These are phyloP conservation scores for Drosophila pseudoananassae DNA, from an alignment of 1,140 invertebrate species.

Conservation along the genomic window DNA sequence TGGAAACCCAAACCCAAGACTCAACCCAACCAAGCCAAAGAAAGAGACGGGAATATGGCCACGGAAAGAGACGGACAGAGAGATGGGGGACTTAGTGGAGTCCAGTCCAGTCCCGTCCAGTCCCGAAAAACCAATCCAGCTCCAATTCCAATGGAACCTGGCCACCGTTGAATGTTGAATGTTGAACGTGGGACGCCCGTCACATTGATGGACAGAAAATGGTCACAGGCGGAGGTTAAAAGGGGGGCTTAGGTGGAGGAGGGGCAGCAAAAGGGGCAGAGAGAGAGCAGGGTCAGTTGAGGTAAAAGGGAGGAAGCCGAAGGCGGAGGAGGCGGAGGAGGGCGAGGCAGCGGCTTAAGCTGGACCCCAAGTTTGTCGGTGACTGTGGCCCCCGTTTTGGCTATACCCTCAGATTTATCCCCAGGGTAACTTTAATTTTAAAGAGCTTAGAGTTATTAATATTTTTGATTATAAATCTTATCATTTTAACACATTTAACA, in stretches of 20 bases:
- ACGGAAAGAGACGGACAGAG: slow-evolving; percentile 33
- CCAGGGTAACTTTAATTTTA: background rate
- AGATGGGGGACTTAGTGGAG: slow-evolving; percentile 17
- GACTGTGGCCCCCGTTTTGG: slow-evolving; percentile 14
- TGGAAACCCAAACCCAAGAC: slow-evolving; percentile 12
- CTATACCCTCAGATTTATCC: slow-evolving; percentile 20
- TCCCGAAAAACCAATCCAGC: slow-evolving; percentile 18
- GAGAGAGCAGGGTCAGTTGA: background rate
- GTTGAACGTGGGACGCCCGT: slow-evolving; percentile 71
- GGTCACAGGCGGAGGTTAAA: slow-evolving; percentile 2
- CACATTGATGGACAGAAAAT: slow-evolving; percentile 72
- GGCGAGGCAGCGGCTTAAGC: slow-evolving; percentile 50
- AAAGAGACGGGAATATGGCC: slow-evolving; percentile 15
- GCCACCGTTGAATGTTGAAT: slow-evolving; percentile 12
- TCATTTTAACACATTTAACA: background rate
- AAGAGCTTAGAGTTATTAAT: background rate
- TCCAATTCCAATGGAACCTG: slow-evolving; percentile 27
- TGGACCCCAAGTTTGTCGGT: slow-evolving; percentile 23
- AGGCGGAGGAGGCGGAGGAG: background rate
- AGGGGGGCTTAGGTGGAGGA: background rate
- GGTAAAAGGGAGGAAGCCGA: no score
- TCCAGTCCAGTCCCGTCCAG: slow-evolving; percentile 24
- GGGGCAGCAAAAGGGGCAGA: background rate
- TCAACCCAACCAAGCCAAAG: background rate
- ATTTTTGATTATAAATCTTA: background rate